These are phyloP conservation scores for Argentina silus DNA, from an alignment of 2,797 vertebrate genomes.

Conservation along the genomic window DNA sequence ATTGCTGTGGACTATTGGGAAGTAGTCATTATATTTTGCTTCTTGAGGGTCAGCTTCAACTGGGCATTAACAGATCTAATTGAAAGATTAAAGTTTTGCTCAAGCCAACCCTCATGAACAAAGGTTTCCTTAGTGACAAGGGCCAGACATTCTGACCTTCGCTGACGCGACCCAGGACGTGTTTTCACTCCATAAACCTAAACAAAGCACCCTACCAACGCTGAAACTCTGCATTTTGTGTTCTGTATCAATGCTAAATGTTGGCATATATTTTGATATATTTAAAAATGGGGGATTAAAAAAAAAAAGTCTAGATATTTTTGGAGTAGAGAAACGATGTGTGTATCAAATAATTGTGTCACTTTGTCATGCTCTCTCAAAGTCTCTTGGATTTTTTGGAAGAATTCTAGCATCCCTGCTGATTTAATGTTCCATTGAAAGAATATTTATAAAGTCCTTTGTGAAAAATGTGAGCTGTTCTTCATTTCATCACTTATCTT, in stretches of 20 bases:
- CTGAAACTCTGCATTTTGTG: constrained; percentile 67
- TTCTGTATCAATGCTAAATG: constrained; percentile 71
- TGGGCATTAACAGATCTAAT: too few relatives aligned
- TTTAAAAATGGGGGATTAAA: constrained; percentile 54
- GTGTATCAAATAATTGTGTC: constrained; percentile 75
- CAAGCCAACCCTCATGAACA: constrained; percentile 31
- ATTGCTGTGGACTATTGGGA: neutral
- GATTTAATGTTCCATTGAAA: constrained; percentile 80
- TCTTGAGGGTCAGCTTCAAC: neutral
- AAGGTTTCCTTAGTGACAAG: constrained; percentile 9
- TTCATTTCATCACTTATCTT: constrained; percentile 29
- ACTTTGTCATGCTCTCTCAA: constrained; percentile 74
- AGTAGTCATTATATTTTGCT: neutral
- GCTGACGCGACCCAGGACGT: constrained; percentile 42
- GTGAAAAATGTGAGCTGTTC: constrained; percentile 59
- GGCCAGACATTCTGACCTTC: constrained; percentile 36
- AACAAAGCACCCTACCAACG: constrained; percentile 43
- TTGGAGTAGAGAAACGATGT: constrained; percentile 73
- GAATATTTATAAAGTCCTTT: constrained; percentile 83
- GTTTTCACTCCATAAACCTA: constrained; percentile 32
- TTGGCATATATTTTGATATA: constrained; percentile 76
- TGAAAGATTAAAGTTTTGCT: constrained; percentile 27
- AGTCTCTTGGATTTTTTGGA: constrained; percentile 52
- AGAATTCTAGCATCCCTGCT: constrained; percentile 74
- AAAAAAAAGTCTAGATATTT: constrained; percentile 74